Base-by-base conservation (phyloP, 2,797 vertebrate species). In the Tenualosa thibaudeaui region DNA sequence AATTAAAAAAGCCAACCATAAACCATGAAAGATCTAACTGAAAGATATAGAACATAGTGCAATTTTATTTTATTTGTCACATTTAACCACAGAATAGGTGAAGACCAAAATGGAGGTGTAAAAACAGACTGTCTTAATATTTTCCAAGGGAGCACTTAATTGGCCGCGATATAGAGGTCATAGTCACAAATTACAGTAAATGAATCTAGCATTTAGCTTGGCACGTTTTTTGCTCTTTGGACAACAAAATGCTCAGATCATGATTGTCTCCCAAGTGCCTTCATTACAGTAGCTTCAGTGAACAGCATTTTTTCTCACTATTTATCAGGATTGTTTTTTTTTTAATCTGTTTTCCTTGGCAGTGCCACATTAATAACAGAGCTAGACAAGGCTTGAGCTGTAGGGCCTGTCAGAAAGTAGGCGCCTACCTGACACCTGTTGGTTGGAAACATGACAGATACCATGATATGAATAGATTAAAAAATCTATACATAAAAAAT, bases 271-370 rank as follows among this genome's bases (percentile, higher is more conserved):
- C 84, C 62, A 82, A 53, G 49, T 71, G 83, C 60, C 81, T 84
- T 82, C 62, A 82, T 82, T 75, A 75, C 53, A 13, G 89, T 92
- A 88, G 84, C 85, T 89, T 43, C 83, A 88, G 88, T 90, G 89
- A 90, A 88, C 78, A 50, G 91, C 94, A 93, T 92, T 87, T 91
- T 87, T 91, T 83, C 84, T 85, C 89, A 90, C 91, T 89, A 91
- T 93, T 93, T 94, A 91, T 91, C 90, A 93, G 88, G 88, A 90
- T 92, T 91, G 92, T 92, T 93, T 91, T 93, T 93, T 91, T 89
- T 91, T 89, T 31, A 31, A 88, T 92, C 90, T 91, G 92, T 92
- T 94, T 88, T 89, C 78, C 88, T 91, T 88, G 90, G 58, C n/a
- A 19, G 54, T 1, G 19, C 54, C 54, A 56, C 4, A 56, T 56